Evolutionary conservation across 2,888 invertebrate genomes (phyloP).

Genomic region (Campoplex nolae): DNA sequence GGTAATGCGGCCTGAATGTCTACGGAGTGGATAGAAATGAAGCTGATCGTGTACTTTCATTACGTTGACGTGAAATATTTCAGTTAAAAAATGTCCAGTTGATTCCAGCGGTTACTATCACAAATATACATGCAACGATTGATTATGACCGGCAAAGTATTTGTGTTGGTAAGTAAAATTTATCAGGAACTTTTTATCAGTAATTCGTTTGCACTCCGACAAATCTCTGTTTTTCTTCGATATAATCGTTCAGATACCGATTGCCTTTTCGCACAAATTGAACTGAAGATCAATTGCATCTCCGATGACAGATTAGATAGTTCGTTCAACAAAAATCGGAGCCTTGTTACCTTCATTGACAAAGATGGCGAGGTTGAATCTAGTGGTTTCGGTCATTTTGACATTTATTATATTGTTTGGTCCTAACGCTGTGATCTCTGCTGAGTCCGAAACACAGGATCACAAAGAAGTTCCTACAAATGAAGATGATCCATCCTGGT

Average conservation of each 20-base stretch:
- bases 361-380: slow-evolving; percentile 32
- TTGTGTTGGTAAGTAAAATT: not conserved
- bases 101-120: not conserved
- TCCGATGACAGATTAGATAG: slow-evolving; percentile 10
- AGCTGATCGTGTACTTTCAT: not conserved
- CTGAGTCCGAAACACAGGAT: not conserved
- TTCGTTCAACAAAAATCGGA: not conserved
- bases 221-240: slow-evolving; percentile 18
- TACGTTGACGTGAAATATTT: no score
- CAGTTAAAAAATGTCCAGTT: not conserved
- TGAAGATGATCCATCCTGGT: slow-evolving; percentile 73
- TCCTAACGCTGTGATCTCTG: not conserved
- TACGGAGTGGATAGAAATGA: not conserved
- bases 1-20: not conserved
- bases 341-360: not conserved
- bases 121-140: not conserved
- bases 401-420: slow-evolving; percentile 11
- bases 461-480: not conserved
- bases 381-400: not conserved
- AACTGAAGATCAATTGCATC: not conserved
- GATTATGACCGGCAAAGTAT: not conserved
- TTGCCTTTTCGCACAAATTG: not conserved
- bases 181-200: not conserved
- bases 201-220: not conserved
- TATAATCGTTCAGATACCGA: slow-evolving; percentile 24